Percentiles rank a stretch among this genome's conserved stretches.
These are phyloP conservation scores for Chaenodraco wilsoni DNA, from an alignment of 2,797 vertebrate species.

Conservation along the genomic window DNA sequence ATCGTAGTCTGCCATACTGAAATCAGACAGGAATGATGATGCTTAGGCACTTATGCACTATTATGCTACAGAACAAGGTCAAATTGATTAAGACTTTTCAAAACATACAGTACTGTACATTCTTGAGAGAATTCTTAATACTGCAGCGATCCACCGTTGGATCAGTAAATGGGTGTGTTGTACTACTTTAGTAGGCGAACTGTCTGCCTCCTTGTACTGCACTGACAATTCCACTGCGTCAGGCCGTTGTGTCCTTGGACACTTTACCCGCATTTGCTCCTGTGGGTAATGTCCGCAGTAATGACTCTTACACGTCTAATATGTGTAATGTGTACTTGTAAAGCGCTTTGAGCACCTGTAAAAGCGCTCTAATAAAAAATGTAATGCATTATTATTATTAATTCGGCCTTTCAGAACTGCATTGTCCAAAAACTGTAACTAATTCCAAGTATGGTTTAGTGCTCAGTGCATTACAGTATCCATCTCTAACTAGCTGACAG, in stretches of 20 bases:
- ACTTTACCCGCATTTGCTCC: no score
- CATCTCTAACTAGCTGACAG: constrained; percentile 31
- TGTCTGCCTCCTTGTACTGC: constrained; percentile 25
- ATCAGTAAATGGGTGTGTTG: constrained; percentile 33
- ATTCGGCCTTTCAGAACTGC: constrained; percentile 54
- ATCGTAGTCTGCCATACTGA: constrained; percentile 33
- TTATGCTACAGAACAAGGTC: constrained; percentile 13
- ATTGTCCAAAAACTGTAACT: constrained; percentile 40
- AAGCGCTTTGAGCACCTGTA: no score
- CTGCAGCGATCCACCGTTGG: constrained; percentile 29
- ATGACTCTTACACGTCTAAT: no score
- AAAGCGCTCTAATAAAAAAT: no score
- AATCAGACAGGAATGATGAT: constrained; percentile 30
- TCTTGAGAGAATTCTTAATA: constrained; percentile 18
- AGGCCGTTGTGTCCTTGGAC: no score
- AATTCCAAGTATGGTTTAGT: constrained; percentile 23
- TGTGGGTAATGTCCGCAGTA: no score
- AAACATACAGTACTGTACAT: constrained; percentile 17
- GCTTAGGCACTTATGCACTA: constrained; percentile 15
- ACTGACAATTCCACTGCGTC: constrained; percentile 21
- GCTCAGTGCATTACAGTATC: constrained; percentile 31
- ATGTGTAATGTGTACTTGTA: no score
- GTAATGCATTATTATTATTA: no score
- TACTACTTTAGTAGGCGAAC: constrained; percentile 13
- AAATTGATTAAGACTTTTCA: not conserved